Evolutionary conservation across 2,797 vertebrate genomes (phyloP), one percentile per base, ranked within the genome.

Genomic region (Pseudochromis fuscus): DNA sequence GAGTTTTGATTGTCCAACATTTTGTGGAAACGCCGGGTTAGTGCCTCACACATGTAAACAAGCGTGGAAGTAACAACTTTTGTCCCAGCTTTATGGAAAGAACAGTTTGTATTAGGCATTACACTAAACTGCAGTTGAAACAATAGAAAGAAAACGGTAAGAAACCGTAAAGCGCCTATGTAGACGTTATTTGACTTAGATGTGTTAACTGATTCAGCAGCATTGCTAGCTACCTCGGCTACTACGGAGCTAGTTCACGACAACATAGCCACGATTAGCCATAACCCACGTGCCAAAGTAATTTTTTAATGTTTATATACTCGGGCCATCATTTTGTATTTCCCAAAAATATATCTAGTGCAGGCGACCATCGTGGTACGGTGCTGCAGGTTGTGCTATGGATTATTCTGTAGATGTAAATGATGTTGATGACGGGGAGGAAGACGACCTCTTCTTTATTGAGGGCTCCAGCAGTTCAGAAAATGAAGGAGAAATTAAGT

Each of bases 1-100:
- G 2, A 7, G 25, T 79, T 86, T 81, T 81, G 33, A 57, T 77
- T 83, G 88, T 45, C 89, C 91, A 88, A 86, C 83, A 55, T 33
- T 60, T 70, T 61, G 57, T 61, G 74, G 75, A 82, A 83, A 84
- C 61, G 45, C 84, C 68, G 81, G 68, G 4, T 30, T 12, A 52
- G 37, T 5, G 4, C 23, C 25, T 42, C 9, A 51, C 45, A 27
- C 24, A 53, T 57, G 46, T 67, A 75, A 75, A 87, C 63, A 79
- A 37, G 18, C 40, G 7, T 33, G 49, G 38, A 38, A 18, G 49
- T 25, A 3, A 25, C 31, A 28, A 16, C 6, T 1, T 4, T 7
- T 7, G 25, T 25, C 15, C 23, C 0, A 1, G 1, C 2, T 72
- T 5, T 35, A 0, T 21, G 15, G 30, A 63, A 4, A 19, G 2